Conservation (phyloP, 2,113 vertebrate genomes). For the Salvelinus sp. region DNA sequence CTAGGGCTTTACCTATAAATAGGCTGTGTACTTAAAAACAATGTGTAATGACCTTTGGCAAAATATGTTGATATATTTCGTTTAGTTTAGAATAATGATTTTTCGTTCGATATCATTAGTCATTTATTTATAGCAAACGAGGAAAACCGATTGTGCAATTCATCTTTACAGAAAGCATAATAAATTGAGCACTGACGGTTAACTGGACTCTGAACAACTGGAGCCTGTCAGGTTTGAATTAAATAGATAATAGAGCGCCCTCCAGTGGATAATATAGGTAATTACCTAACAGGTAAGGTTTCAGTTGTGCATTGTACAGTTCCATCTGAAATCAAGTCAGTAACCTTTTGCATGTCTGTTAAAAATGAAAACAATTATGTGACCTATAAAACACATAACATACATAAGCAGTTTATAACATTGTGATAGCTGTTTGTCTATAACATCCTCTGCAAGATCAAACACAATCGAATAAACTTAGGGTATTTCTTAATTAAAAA, state of each 20-base stretch:
- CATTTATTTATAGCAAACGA: conserved; percentile 1
- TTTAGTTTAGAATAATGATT: too few relatives aligned
- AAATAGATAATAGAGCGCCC: conserved; percentile 51
- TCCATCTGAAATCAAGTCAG: too few relatives aligned
- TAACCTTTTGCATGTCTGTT: too few relatives aligned
- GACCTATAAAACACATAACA: conserved; percentile 31
- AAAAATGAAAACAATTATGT: too few relatives aligned
- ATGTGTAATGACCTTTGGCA: too few relatives aligned
- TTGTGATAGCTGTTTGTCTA: conserved; percentile 15
- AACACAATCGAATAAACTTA: too few relatives aligned
- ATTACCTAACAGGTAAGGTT: not conserved
- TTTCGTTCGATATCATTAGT: not conserved
- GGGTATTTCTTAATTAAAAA: conserved; percentile 28
- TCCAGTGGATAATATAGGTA: conserved; percentile 66
- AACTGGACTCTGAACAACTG: conserved; percentile 62
- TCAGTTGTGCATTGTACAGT: not conserved
- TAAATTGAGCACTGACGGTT: conserved; percentile 38
- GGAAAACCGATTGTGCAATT: conserved; percentile 21
- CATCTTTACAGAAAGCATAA: conserved; percentile 7
- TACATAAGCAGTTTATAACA: not conserved
- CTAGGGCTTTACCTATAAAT: too few relatives aligned
- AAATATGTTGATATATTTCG: too few relatives aligned
- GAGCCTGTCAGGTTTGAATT: conserved; percentile 29
- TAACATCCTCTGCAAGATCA: not conserved
- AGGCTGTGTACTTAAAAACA: too few relatives aligned